phyloP scores from a whole-genome alignment of 2,888 invertebrate genomes.

The Tridacna gigas region DNA sequence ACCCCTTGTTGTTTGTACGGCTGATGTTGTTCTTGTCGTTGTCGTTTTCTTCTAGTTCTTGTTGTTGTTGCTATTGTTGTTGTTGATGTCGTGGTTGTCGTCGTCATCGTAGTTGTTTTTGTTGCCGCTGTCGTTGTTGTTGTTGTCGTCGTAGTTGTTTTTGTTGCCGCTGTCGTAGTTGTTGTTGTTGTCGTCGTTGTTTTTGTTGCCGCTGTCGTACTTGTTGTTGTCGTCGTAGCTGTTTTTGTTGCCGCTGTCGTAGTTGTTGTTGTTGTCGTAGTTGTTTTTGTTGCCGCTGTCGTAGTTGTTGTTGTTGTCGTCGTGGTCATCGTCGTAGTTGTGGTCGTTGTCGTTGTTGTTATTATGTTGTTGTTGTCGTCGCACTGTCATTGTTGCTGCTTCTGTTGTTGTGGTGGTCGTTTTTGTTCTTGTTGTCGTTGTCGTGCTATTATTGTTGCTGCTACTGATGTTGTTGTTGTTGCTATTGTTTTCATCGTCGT shows the following conservation, averaged over 20 bases:
- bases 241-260: neutral
- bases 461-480: no score
- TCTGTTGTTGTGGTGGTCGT: no score
- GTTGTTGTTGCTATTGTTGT: neutral
- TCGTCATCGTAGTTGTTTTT: neutral
- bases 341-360: no score
- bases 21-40: neutral
- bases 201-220: neutral
- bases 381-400: no score
- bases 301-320: neutral
- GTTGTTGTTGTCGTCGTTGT: conserved; percentile 2
- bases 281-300: neutral
- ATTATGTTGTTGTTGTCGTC: no score
- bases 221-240: neutral
- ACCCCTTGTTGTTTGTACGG: neutral
- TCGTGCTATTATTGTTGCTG: no score
- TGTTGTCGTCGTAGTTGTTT: neutral
- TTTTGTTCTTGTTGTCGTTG: no score
- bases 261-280: neutral
- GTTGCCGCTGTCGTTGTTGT: neutral
- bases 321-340: no score
- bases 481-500: no score
- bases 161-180: neutral
- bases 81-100: neutral
- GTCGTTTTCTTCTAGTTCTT: neutral